Percentiles rank a stretch among this genome's conserved stretches.
Evolutionary conservation across 1,140 invertebrate species (phyloP).

Genomic region (Brachystomella parvula): DNA sequence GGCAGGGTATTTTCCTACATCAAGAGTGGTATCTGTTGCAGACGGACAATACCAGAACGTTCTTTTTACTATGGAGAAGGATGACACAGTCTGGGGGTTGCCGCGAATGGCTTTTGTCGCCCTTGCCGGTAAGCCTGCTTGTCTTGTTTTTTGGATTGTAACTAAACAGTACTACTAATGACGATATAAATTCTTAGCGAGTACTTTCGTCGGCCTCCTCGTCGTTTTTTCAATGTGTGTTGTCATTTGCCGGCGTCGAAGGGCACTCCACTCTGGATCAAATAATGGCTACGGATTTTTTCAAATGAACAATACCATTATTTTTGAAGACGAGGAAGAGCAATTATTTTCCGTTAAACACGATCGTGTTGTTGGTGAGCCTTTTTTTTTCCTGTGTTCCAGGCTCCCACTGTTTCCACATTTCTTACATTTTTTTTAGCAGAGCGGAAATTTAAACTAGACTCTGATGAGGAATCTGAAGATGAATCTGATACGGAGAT

Average conservation of each 20-base stretch:
- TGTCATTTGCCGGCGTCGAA: conserved; percentile 20
- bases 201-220: conserved; percentile 20
- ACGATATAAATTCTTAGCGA: conserved; percentile 21
- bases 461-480: conserved; percentile 32
- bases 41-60: conserved; percentile 47
- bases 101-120: conserved; percentile 64
- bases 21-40: conserved; percentile 48
- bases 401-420: neutral
- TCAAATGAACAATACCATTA: conserved; percentile 26
- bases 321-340: conserved; percentile 38
- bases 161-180: neutral
- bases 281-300: conserved; percentile 36
- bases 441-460: conserved; percentile 28
- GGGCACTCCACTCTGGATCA: neutral
- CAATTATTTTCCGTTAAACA: conserved; percentile 27
- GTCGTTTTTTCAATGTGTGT: conserved; percentile 29
- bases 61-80: conserved; percentile 56
- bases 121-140: conserved; percentile 51
- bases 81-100: conserved; percentile 61
- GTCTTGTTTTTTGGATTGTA: neutral
- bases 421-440: conserved; percentile 3
- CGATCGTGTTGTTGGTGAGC: conserved; percentile 27
- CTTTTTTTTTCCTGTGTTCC: neutral
- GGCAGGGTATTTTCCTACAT: conserved; percentile 48
- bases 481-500: conserved; percentile 15